Percentiles rank a stretch among this genome's conserved stretches.
Evolutionary conservation across 2,797 vertebrate species (phyloP).

Genomic region (Chelon labrosus): DNA sequence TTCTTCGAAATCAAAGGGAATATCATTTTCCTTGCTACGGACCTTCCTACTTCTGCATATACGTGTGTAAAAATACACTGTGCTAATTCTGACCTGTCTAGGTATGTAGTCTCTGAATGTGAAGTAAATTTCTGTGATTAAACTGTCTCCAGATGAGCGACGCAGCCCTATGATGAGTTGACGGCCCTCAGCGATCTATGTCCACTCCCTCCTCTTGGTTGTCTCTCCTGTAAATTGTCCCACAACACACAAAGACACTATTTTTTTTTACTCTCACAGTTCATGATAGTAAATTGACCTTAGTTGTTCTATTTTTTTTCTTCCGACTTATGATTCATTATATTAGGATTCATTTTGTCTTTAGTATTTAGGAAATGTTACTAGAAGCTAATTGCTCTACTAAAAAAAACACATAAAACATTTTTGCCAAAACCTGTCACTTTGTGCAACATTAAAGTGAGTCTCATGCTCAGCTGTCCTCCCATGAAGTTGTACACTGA

Average conservation of each 20-base stretch:
- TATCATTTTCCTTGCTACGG: no score
- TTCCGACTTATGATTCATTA: not conserved
- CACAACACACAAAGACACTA: constrained; percentile 5
- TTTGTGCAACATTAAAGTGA: not conserved
- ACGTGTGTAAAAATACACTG: no score
- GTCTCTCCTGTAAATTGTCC: constrained; percentile 8
- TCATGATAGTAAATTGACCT: not conserved
- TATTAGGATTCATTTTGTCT: not conserved
- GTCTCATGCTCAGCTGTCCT: not conserved
- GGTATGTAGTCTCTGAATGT: no score
- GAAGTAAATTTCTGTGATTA: no score
- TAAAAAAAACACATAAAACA: not conserved
- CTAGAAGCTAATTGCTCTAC: constrained; percentile 7
- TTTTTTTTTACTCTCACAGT: not conserved
- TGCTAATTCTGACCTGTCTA: no score
- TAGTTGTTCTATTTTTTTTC: no score
- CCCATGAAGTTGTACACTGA: not conserved
- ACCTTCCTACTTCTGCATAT: no score
- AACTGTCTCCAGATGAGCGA: not conserved
- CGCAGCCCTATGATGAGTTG: not conserved
- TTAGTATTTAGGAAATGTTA: not conserved
- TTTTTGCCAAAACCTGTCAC: not conserved
- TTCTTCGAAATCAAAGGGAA: no score
- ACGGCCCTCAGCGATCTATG: not conserved
- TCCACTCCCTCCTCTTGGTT: not conserved